These are phyloP conservation scores for Drosophila erecta DNA, from an alignment of 1,140 invertebrate species.

Conservation along the genomic window DNA sequence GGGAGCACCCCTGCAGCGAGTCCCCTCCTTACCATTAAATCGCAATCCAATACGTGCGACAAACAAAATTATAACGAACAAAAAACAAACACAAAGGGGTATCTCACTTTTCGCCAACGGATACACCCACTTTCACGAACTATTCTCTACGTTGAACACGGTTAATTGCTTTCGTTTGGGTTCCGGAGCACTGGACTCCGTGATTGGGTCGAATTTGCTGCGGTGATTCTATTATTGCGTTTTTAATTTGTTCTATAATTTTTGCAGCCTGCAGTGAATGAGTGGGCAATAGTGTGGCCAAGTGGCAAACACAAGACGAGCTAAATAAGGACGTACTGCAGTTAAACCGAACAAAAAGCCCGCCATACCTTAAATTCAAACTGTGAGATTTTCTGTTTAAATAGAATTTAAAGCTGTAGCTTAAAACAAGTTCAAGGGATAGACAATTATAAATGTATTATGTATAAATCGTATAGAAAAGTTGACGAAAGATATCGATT, in stretches of 20 bases:
- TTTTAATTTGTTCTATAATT: conserved; percentile 42
- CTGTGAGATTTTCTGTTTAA: background rate
- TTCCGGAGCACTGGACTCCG: conserved; percentile 2
- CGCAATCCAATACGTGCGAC: conserved; percentile 16
- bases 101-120: conserved; percentile 13
- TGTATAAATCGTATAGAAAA: too few relatives aligned
- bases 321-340: background rate
- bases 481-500: too few relatives aligned
- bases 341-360: background rate
- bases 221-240: conserved; percentile 52
- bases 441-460: too few relatives aligned
- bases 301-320: background rate
- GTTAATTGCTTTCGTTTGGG: conserved; percentile 26
- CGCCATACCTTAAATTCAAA: background rate
- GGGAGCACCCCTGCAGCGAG: conserved; percentile 21
- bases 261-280: conserved; percentile 7
- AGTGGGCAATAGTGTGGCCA: conserved; percentile 4
- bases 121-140: conserved; percentile 25
- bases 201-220: conserved; percentile 28
- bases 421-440: background rate
- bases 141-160: conserved; percentile 26
- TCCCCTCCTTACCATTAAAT: conserved; percentile 15
- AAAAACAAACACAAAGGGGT: conserved; percentile 32
- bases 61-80: conserved; percentile 31
- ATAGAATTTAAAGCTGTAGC: too few relatives aligned